Evolutionary conservation across 2,113 vertebrate species (phyloP), one percentile per base, ranked within the genome.

Genomic region (Bucco capensis): DNA sequence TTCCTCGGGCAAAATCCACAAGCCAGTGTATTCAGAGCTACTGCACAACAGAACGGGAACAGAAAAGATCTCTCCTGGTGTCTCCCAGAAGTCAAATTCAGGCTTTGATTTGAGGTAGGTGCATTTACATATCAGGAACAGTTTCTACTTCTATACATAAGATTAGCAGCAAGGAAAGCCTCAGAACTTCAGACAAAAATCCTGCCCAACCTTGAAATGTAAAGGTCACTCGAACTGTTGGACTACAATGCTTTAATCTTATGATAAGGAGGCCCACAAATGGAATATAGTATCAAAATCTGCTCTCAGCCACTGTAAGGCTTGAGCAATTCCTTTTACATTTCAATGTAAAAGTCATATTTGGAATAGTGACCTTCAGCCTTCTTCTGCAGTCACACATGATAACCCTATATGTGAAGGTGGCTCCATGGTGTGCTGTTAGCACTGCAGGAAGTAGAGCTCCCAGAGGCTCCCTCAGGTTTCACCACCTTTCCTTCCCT

Each of bases 221-320:
- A 75, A 73, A 67, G 82, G 67, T 91, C 31, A 25, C 14, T 89
- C 58, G 54, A 74, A 80, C 65, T 11, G 47, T 60, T 72, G 83
- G 77, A 44, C 67, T 80, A 67, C 67, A 71, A 71, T 38, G 57
- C 73, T 96, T 94, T 90, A 53, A 83, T 94, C 62, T 79, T 79
- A 54, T 1, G 10, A 54, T 18, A 65, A 35, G 22, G 22, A 87
- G 35, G 35, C 40, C 51, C 50, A 53, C 73, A 70, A 72, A 79
- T 9, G 58, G 46, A 66, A 91, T 66, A 28, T 1, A 42, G 25
- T 57, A 40, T 25, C 74, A 91, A 91, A 83, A 83, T 50, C 69
- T 71, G 47, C 64, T 83, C 79, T 81, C 47, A 77, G 51, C 8
- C 58, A 30, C 42, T 62, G 14, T 19, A n/a, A 73, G 54, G 12